Conservation (phyloP, 2,797 vertebrate genomes). For the Oryzias dopingdopingensis region DNA sequence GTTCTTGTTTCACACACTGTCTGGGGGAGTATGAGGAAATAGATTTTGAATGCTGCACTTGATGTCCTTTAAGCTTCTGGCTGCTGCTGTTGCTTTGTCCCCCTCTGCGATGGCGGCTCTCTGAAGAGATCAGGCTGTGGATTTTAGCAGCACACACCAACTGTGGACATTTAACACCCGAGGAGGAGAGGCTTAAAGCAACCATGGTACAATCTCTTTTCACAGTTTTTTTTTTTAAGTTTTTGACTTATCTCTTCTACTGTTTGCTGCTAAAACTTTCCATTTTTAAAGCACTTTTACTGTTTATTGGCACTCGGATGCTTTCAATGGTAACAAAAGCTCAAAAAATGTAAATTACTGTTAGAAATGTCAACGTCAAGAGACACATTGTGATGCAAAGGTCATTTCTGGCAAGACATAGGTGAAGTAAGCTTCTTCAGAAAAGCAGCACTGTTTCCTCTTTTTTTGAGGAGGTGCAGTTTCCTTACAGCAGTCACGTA, state of each 20-base stretch:
- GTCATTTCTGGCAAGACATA: not conserved
- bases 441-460: slow-evolving; percentile 45
- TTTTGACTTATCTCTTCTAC: not conserved
- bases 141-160: slow-evolving; percentile 35
- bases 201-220: slow-evolving; percentile 68
- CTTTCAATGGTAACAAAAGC: not conserved
- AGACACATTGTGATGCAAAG: too few relatives aligned
- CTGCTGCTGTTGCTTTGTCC: slow-evolving; percentile 14
- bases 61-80: slow-evolving; percentile 38
- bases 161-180: slow-evolving; percentile 37
- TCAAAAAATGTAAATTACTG: not conserved
- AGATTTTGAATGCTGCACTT: slow-evolving; percentile 41
- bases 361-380: too few relatives aligned
- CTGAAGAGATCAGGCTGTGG: slow-evolving; percentile 51
- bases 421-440: slow-evolving; percentile 27
- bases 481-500: slow-evolving; percentile 1
- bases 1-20: slow-evolving; percentile 66
- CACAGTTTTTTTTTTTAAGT: slow-evolving; percentile 13
- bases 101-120: slow-evolving; percentile 48
- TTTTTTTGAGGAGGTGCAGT: slow-evolving; percentile 29
- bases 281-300: too few relatives aligned
- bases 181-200: slow-evolving; percentile 32
- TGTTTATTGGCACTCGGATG: not conserved
- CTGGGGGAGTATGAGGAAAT: slow-evolving; percentile 77
- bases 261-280: too few relatives aligned